A percentile compares a stretch with the other conserved stretches of the same genome.
phyloP scores from a whole-genome alignment of 2,113 vertebrate species.

The Neotoma lepida region DNA sequence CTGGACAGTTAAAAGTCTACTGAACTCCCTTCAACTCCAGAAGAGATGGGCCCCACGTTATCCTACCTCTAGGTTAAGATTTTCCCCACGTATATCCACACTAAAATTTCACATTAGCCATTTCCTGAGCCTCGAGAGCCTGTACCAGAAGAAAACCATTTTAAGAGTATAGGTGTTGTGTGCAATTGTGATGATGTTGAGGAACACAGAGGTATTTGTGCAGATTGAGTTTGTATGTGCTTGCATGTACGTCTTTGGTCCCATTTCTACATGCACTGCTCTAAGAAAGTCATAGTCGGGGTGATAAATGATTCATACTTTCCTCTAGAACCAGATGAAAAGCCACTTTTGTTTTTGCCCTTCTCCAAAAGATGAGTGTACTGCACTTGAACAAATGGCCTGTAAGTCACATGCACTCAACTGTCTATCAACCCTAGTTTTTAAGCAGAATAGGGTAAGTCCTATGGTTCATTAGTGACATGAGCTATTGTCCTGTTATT shows the following conservation, averaged over 20 bases:
- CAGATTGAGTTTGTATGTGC: not conserved
- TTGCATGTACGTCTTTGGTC: slow-evolving; percentile 9
- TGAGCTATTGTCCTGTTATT: slow-evolving; percentile 63
- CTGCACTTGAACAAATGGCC: slow-evolving; percentile 70
- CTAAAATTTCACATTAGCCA: not conserved
- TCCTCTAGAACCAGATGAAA: slow-evolving; percentile 70
- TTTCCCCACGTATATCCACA: not conserved
- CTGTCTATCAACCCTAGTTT: slow-evolving; percentile 77
- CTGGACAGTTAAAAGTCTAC: not conserved
- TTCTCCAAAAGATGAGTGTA: slow-evolving; percentile 75
- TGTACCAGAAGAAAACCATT: slow-evolving; percentile 18
- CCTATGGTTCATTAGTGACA: slow-evolving; percentile 71
- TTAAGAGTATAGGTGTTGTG: not conserved
- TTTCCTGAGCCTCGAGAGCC: not conserved
- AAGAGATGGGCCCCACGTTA: not conserved
- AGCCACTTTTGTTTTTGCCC: slow-evolving; percentile 63
- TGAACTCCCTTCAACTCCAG: not conserved
- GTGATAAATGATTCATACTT: slow-evolving; percentile 62
- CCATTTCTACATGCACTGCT: slow-evolving; percentile 56
- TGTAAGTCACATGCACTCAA: slow-evolving; percentile 76
- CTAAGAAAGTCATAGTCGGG: slow-evolving; percentile 67
- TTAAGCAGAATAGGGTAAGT: slow-evolving; percentile 71
- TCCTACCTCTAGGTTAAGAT: not conserved
- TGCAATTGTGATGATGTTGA: not conserved
- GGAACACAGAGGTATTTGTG: not conserved